Percentiles rank a stretch among this genome's conserved stretches.
Conservation (phyloP, 2,888 invertebrate species). For the Lordiphosa fenestrarum region DNA sequence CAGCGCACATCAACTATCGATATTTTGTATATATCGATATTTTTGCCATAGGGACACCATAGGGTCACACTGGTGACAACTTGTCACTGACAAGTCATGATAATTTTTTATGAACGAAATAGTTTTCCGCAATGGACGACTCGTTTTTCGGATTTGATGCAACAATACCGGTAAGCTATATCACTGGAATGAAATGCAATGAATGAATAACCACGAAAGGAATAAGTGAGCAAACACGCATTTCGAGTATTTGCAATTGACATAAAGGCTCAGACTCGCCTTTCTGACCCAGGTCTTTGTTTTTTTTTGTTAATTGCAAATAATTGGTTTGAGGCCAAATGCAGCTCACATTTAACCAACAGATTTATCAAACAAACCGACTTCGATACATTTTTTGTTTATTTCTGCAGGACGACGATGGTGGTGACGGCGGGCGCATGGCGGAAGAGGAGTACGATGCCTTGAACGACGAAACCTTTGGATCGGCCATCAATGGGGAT, state of each 20-base stretch:
- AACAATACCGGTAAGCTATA: conserved; percentile 86
- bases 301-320: neutral
- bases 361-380: conserved; percentile 5
- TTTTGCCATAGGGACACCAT: no score
- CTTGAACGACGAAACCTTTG: conserved; percentile 95
- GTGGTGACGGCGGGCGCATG: conserved; percentile 81
- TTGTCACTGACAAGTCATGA: conserved; percentile 86
- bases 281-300: no score
- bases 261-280: neutral
- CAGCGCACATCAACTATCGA: neutral
- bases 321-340: no score
- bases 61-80: conserved; percentile 29
- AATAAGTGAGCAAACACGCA: neutral
- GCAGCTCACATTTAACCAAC: no score
- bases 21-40: neutral
- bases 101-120: conserved; percentile 83
- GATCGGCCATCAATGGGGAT: conserved; percentile 87
- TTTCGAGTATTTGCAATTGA: neutral
- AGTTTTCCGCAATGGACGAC: conserved; percentile 88
- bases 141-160: conserved; percentile 93
- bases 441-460: conserved; percentile 94
- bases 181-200: neutral
- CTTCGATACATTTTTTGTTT: conserved; percentile 4
- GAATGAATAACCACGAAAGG: neutral
- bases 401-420: conserved; percentile 75